Evolutionary conservation across 2,797 vertebrate species (phyloP).

Genomic region (Choloepus didactylus): DNA sequence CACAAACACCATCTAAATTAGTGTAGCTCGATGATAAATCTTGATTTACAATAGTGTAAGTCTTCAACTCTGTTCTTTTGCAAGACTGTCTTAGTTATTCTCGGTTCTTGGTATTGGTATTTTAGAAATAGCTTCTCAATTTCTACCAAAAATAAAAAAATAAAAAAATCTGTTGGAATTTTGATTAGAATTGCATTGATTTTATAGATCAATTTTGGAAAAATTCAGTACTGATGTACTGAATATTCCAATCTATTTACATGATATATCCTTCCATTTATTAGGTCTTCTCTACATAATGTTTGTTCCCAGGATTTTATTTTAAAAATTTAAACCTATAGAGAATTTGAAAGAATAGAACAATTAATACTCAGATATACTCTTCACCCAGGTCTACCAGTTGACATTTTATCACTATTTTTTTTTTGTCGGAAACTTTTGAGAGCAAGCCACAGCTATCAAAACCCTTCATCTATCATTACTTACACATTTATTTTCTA

Average conservation of each 20-base stretch:
- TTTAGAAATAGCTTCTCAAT: neutral
- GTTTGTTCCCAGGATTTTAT: neutral
- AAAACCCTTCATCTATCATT: neutral
- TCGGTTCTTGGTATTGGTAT: neutral
- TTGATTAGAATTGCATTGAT: neutral
- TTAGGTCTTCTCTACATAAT: neutral
- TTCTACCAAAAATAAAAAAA: neutral
- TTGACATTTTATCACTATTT: neutral
- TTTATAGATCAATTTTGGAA: neutral
- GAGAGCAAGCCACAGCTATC: neutral
- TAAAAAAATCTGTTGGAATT: neutral
- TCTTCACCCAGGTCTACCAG: neutral
- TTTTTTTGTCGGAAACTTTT: neutral
- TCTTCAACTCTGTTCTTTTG: neutral
- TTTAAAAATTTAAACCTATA: neutral
- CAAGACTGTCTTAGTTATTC: neutral
- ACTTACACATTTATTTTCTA: neutral
- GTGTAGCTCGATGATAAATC: neutral
- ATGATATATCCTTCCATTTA: neutral
- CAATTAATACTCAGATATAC: neutral
- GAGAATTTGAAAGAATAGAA: neutral
- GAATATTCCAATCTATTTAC: neutral
- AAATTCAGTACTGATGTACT: neutral
- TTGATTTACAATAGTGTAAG: neutral
- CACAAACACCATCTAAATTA: neutral